These are phyloP conservation scores for Setipinna tenuifilis DNA, from an alignment of 2,797 vertebrate species.

Conservation along the genomic window DNA sequence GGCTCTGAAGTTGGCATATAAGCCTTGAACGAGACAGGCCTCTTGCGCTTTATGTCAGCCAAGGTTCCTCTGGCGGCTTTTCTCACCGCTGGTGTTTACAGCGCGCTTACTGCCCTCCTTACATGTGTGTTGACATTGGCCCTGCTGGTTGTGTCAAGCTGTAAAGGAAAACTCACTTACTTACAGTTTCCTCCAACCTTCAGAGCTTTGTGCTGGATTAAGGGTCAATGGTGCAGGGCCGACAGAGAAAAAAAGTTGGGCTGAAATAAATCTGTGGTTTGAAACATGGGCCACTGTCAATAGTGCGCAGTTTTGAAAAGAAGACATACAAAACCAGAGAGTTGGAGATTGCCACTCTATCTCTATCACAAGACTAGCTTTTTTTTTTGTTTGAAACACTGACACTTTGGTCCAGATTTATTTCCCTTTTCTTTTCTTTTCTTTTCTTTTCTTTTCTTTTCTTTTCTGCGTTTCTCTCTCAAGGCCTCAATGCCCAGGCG, in stretches of 20 bases:
- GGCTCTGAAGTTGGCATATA: background rate
- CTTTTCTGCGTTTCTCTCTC: too few relatives aligned
- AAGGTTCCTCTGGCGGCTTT: slow-evolving; percentile 38
- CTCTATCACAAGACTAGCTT: background rate
- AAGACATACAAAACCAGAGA: background rate
- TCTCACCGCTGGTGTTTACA: slow-evolving; percentile 69
- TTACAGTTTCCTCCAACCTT: slow-evolving; percentile 11
- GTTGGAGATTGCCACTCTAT: background rate
- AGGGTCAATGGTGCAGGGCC: background rate
- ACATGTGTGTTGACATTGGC: slow-evolving; percentile 69
- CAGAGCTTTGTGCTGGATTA: background rate
- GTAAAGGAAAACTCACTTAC: background rate
- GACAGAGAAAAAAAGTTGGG: background rate
- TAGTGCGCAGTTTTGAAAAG: slow-evolving; percentile 31
- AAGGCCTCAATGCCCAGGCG: slow-evolving; percentile 85
- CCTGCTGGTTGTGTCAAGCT: background rate
- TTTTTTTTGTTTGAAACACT: background rate
- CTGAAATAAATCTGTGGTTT: background rate
- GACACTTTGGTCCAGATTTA: background rate
- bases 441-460: slow-evolving; percentile 34
- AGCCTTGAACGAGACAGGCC: background rate
- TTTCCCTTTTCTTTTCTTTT: background rate
- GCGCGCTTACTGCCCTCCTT: slow-evolving; percentile 59
- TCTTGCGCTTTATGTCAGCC: background rate
- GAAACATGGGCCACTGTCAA: slow-evolving; percentile 32